These are phyloP conservation scores for Pteropus rufus DNA, from an alignment of 2,797 vertebrate species.

Conservation along the genomic window DNA sequence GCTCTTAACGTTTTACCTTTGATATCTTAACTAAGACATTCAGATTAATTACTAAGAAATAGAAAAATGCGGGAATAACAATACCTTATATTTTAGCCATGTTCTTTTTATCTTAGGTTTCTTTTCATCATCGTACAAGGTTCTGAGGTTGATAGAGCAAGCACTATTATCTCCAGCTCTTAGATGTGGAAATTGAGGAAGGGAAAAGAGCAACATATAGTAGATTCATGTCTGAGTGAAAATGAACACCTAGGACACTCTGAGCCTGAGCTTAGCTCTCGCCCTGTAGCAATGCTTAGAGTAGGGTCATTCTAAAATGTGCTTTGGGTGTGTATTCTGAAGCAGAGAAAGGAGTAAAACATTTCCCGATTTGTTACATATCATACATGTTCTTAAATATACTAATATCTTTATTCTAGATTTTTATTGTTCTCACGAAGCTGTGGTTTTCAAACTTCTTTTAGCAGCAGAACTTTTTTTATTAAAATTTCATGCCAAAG, in stretches of 20 bases:
- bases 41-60: conserved; percentile 33
- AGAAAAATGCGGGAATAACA: not conserved
- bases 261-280: not conserved
- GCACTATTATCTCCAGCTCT: not conserved
- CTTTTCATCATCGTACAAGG: not conserved
- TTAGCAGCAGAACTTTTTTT: not conserved
- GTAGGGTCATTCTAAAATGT: not conserved
- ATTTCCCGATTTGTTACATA: not conserved
- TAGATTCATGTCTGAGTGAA: not conserved
- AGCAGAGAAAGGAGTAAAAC: not conserved
- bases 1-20: conserved; percentile 45
- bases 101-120: not conserved
- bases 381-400: not conserved
- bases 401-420: not conserved
- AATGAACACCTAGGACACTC: not conserved
- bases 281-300: not conserved
- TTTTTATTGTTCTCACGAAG: not conserved
- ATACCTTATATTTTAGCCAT: not conserved
- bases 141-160: not conserved
- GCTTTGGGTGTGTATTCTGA: not conserved
- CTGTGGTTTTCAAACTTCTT: conserved; percentile 2
- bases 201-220: not conserved
- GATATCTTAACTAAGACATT: conserved; percentile 38
- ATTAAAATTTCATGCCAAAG: not conserved
- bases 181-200: not conserved